Percentiles rank a stretch among this genome's conserved stretches.
Evolutionary conservation across 2,113 vertebrate species (phyloP).

Genomic region (Hemibagrus wyckioides): DNA sequence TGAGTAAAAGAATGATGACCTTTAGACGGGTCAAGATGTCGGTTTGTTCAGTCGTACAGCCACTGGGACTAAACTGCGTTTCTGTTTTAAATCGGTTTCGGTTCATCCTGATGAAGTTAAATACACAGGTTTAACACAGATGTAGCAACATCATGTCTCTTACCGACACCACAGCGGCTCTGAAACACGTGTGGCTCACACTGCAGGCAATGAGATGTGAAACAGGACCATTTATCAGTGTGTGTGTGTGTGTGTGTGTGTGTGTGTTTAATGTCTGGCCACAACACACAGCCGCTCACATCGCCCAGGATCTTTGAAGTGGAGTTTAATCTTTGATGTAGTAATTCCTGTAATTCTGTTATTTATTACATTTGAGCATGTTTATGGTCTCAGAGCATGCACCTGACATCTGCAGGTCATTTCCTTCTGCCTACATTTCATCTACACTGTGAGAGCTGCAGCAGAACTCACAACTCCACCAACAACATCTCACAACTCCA

Average conservation of each 20-base stretch:
- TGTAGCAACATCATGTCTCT: neutral
- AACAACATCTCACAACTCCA: no score
- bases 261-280: neutral
- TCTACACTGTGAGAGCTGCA: neutral
- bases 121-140: neutral
- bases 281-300: neutral
- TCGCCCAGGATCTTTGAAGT: neutral
- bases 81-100: neutral
- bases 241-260: neutral
- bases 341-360: constrained; percentile 1
- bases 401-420: constrained; percentile 6
- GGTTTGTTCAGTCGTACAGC: neutral
- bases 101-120: neutral
- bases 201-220: neutral
- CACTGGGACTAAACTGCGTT: neutral
- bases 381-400: neutral
- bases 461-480: neutral
- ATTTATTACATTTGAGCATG: constrained; percentile 13
- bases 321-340: neutral
- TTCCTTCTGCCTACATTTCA: neutral
- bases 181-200: neutral
- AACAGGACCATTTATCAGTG: neutral
- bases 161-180: neutral
- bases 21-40: neutral
- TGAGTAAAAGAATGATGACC: no score